These are phyloP conservation scores for Helicoverpa armigera DNA, from an alignment of 1,140 invertebrate species.

Conservation along the genomic window DNA sequence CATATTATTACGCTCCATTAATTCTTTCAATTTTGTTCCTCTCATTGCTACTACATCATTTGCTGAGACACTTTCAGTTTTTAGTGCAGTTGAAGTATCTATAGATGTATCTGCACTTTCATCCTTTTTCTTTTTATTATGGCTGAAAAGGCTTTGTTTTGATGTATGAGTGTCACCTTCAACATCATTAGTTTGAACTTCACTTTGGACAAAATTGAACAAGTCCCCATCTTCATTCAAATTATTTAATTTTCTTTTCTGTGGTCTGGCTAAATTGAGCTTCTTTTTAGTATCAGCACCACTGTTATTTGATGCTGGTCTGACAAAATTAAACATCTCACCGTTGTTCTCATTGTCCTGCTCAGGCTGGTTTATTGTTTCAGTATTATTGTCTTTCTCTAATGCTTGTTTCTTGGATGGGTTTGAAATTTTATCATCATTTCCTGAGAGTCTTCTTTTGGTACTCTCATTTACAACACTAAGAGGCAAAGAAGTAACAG, in stretches of 20 bases:
- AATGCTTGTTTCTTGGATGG: conserved; percentile 71
- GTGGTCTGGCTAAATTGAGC: conserved; percentile 74
- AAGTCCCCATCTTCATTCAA: conserved; percentile 69
- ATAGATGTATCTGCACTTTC: neutral
- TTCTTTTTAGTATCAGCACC: conserved; percentile 62
- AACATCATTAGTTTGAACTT: conserved; percentile 23
- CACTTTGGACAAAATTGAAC: conserved; percentile 75
- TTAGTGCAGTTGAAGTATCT: neutral
- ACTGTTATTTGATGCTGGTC: conserved; percentile 48
- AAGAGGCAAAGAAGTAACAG: conserved; percentile 45
- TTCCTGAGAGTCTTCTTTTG: conserved; percentile 68
- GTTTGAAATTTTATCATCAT: conserved; percentile 55
- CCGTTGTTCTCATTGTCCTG: conserved; percentile 58
- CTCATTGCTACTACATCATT: conserved; percentile 67
- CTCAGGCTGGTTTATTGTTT: conserved; percentile 18
- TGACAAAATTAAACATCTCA: conserved; percentile 74
- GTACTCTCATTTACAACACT: conserved; percentile 48
- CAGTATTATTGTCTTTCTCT: conserved; percentile 42
- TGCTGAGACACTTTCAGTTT: conserved; percentile 2
- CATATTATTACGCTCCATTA: conserved; percentile 65
- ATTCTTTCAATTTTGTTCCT: conserved; percentile 72
- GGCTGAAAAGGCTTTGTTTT: conserved; percentile 52
- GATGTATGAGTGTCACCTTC: neutral
- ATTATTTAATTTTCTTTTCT: conserved; percentile 68
- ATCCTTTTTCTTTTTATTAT: conserved; percentile 40